phyloP scores from a whole-genome alignment of 2,113 vertebrate genomes.

The Upupa epops region DNA sequence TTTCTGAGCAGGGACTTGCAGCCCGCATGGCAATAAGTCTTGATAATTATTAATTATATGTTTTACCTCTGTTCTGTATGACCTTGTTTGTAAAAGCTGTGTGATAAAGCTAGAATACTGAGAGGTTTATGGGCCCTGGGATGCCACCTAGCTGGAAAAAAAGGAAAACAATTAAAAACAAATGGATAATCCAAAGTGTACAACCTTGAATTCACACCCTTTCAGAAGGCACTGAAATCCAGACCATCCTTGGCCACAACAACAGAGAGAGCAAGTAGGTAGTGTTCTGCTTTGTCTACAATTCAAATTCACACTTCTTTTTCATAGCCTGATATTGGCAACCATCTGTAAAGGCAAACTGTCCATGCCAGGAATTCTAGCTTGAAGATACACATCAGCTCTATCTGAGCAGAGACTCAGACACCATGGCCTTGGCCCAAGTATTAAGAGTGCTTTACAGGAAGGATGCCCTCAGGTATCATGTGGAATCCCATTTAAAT shows the following conservation, averaged over 20 bases:
- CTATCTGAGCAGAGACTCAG: not conserved
- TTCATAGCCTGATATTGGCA: not conserved
- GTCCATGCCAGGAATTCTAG: not conserved
- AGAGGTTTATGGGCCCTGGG: not conserved
- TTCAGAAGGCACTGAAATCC: not conserved
- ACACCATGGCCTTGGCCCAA: accelerated
- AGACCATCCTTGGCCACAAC: accelerated
- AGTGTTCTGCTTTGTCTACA: not conserved
- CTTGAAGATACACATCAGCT: not conserved
- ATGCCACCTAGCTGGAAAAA: slow-evolving; percentile 14
- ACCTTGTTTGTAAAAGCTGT: slow-evolving; percentile 51
- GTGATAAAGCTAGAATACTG: not conserved
- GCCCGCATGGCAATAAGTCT: slow-evolving; percentile 46
- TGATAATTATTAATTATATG: slow-evolving; percentile 63
- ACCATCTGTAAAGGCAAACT: not conserved
- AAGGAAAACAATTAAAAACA: not conserved
- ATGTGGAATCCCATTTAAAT: not conserved
- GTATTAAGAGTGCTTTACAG: accelerated
- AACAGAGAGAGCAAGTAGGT: not conserved
- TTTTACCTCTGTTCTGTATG: slow-evolving; percentile 46
- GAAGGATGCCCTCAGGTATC: not conserved
- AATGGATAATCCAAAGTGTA: not conserved
- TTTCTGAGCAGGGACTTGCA: slow-evolving; percentile 54
- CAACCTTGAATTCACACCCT: not conserved
- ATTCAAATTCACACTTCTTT: not conserved